Conservation (phyloP, 2,888 invertebrate genomes). For the Gari tellinella region DNA sequence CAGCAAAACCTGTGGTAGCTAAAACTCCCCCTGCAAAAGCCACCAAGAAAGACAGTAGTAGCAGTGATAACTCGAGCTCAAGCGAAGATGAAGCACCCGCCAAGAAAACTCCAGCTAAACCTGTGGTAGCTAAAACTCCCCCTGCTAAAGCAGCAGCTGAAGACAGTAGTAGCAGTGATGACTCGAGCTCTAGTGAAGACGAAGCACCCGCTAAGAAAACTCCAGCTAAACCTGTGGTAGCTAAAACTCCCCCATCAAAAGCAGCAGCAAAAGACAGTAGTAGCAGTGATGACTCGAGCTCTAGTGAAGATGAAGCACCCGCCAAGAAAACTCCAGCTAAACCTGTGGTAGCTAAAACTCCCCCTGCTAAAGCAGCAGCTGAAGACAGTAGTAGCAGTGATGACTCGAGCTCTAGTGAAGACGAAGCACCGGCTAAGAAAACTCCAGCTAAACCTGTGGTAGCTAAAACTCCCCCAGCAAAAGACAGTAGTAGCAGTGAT, state of each 20-base stretch:
- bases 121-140: constrained; percentile 3
- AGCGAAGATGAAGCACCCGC: constrained; percentile 50
- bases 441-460: constrained; percentile 19
- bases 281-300: constrained; percentile 36
- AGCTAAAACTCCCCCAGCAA: constrained; percentile 34
- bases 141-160: constrained; percentile 13
- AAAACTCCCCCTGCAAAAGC: constrained; percentile 32
- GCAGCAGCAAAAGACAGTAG: constrained; percentile 26
- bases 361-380: constrained; percentile 15
- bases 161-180: constrained; percentile 36
- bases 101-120: constrained; percentile 17
- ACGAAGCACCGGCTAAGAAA: constrained; percentile 43
- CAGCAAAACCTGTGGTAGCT: constrained; percentile 35
- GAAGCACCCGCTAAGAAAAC: constrained; percentile 27
- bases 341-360: constrained; percentile 49
- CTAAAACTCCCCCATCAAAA: constrained; percentile 8
- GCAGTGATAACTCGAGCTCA: constrained; percentile 41
- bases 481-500: constrained; percentile 46
- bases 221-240: background rate
- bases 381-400: constrained; percentile 32
- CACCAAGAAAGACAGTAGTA: constrained; percentile 25
- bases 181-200: constrained; percentile 45
- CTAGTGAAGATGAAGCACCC: constrained; percentile 39
- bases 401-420: constrained; percentile 32
- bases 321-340: constrained; percentile 28